Base-by-base conservation (phyloP, 2,888 invertebrate species). In the Perizoma flavofasciatum region DNA sequence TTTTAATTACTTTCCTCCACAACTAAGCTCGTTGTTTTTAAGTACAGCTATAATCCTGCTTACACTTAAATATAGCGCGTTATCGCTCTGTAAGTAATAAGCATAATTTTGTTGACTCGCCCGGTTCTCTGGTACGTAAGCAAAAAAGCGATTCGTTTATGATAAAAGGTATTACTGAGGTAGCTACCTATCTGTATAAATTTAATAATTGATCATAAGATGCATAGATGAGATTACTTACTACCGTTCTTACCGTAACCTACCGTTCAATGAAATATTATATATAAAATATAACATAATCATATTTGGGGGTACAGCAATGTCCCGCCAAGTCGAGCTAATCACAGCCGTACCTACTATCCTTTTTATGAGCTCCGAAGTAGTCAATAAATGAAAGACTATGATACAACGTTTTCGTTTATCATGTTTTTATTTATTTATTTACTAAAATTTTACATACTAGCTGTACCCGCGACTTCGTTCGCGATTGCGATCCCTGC, bases 1-100 rank as follows among this genome's bases (percentile, higher is more conserved):
- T 67, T 68, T 70, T 68, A 71, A 72, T 69, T 69, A 69, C 69
- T 68, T 49, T 59, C 59, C 54, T 59, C 55, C 51, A 33, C 50
- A 61, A 55, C 58, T 55, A 40, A 65, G 33, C 59, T 61, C 61
- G 58, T 65, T 65, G 63, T 63, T 63, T 66, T 66, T 61, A 61
- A 66, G 58, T 58, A 55, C 35, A 50, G 64, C 55, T 50, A 61
- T 64, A 61, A 63, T 64, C 58, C 67, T 67, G 60, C 60, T 67
- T 61, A 60, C 54, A 55, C 58, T 51, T 22, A 34, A 53, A 59
- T 45, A 58, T 48, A 53, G 37, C 35, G 47, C 34, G 6, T 58
- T 60, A 62, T 58, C 44, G 61, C 57, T 53, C 44, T 39, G 57
- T 50, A 47, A 37, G 45, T 46, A 50, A 49, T 56, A 43, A 48